phyloP scores from a whole-genome alignment of 2,888 invertebrate species.

The Idaea aversata region DNA sequence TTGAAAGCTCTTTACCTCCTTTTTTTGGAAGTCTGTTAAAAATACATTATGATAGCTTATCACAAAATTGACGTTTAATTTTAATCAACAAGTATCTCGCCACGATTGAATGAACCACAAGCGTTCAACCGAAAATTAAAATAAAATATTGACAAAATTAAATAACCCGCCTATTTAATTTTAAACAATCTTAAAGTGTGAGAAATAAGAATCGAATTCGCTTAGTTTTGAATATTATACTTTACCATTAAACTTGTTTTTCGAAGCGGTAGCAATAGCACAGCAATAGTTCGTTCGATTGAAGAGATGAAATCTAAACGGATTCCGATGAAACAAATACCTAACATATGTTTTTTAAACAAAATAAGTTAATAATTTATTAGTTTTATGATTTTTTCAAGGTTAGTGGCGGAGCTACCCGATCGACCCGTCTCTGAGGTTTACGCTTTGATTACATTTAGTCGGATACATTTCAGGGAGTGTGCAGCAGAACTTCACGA shows the following conservation, averaged over 20 bases:
- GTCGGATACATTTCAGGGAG: too few relatives aligned
- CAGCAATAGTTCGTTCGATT: conserved; percentile 60
- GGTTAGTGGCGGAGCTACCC: not conserved
- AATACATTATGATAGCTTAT: conserved; percentile 24
- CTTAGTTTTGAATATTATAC: not conserved
- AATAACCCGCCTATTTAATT: not conserved
- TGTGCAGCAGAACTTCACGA: too few relatives aligned
- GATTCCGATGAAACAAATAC: conserved; percentile 60
- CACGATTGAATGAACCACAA: conserved; percentile 47
- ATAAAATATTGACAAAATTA: conserved; percentile 36
- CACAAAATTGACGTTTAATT: conserved; percentile 58
- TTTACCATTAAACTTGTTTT: conserved; percentile 13
- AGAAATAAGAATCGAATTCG: conserved; percentile 19
- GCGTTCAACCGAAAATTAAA: conserved; percentile 60
- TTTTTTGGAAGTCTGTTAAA: not conserved
- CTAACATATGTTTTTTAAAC: conserved; percentile 35
- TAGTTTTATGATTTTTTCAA: not conserved
- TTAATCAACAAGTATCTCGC: conserved; percentile 55
- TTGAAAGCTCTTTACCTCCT: not conserved
- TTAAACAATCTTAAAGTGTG: conserved; percentile 1
- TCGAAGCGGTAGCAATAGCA: conserved; percentile 57
- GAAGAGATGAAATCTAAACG: conserved; percentile 68
- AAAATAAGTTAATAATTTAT: not conserved
- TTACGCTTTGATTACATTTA: too few relatives aligned
- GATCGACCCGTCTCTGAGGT: too few relatives aligned